A percentile compares a stretch with the other conserved stretches of the same genome.
phyloP scores from a whole-genome alignment of 2,113 vertebrate genomes.

The Xyrauchen texanus region DNA sequence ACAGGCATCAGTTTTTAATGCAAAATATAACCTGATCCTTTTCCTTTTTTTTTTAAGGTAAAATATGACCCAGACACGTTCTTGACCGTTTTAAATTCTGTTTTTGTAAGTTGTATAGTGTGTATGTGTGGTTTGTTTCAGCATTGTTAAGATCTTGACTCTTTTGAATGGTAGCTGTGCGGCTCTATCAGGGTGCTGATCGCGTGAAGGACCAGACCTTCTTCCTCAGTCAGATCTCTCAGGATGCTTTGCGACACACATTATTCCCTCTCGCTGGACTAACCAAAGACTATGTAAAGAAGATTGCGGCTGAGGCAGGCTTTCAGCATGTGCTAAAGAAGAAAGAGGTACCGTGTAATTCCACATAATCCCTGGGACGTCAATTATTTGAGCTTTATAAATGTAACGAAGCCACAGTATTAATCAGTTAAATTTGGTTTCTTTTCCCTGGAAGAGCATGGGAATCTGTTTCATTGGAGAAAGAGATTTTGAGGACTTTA shows the following conservation, averaged over 20 bases:
- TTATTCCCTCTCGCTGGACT: slow-evolving; percentile 93
- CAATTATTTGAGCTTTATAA: neutral
- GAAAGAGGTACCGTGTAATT: slow-evolving; percentile 82
- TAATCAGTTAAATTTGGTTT: neutral
- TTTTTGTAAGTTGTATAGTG: neutral
- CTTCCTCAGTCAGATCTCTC: slow-evolving; percentile 95
- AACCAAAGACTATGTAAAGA: slow-evolving; percentile 90
- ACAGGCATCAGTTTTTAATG: no score
- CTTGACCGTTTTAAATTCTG: neutral
- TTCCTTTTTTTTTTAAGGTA: no score
- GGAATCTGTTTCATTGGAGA: slow-evolving; percentile 95
- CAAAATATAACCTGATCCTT: neutral
- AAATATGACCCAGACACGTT: no score
- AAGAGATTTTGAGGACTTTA: slow-evolving; percentile 90
- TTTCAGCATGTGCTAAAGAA: slow-evolving; percentile 89
- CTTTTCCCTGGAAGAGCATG: slow-evolving; percentile 84
- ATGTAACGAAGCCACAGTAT: neutral
- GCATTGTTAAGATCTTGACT: neutral
- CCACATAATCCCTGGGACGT: neutral
- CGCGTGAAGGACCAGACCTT: slow-evolving; percentile 94
- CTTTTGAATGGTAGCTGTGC: slow-evolving; percentile 74
- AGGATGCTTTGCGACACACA: slow-evolving; percentile 85
- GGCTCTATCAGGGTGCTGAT: slow-evolving; percentile 86
- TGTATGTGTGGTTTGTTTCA: neutral
- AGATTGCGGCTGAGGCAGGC: slow-evolving; percentile 87